Conservation (phyloP, 2,113 vertebrate genomes). For the Eudyptes chrysolophus region DNA sequence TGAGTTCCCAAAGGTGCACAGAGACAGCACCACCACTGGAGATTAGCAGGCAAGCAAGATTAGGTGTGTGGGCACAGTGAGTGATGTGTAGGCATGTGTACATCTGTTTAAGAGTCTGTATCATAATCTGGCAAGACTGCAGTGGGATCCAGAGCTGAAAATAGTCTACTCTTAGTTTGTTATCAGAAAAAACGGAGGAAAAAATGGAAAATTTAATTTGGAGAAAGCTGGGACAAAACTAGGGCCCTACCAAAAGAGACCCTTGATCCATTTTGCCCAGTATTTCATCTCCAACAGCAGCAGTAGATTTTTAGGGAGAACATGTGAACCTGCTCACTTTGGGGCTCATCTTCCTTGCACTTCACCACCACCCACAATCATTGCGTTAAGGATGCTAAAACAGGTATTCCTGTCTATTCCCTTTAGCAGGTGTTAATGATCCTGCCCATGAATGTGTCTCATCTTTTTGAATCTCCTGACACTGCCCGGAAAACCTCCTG, state of each 20-base stretch:
- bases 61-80: not conserved
- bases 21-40: not conserved
- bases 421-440: not conserved
- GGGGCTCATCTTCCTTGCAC: not conserved
- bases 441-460: not conserved
- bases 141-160: not conserved
- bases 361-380: not conserved
- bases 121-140: not conserved
- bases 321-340: not conserved
- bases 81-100: rapidly evolving
- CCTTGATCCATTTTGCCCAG: not conserved
- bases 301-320: not conserved
- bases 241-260: not conserved
- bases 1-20: not conserved
- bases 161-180: rapidly evolving
- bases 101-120: not conserved
- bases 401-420: not conserved
- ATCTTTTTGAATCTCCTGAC: not conserved
- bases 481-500: not conserved
- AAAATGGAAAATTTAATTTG: not conserved
- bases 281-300: not conserved
- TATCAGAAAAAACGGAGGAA: not conserved
- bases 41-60: not conserved
- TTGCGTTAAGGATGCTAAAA: not conserved
- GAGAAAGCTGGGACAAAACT: not conserved